These are phyloP conservation scores for Drepana arcuata DNA, from an alignment of 1,140 invertebrate species.

Conservation along the genomic window DNA sequence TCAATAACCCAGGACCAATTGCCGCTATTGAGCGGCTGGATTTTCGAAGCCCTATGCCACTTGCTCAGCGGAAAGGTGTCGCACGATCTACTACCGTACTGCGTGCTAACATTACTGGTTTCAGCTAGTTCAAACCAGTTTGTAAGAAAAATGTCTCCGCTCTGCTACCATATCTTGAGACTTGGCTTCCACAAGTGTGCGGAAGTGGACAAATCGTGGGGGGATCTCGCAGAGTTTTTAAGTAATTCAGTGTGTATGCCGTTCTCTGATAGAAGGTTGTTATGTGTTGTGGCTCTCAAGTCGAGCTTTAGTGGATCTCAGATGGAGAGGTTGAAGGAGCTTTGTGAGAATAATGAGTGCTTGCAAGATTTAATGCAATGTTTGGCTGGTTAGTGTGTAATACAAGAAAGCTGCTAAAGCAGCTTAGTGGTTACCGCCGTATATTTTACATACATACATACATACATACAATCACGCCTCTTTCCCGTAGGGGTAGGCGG, in stretches of 20 bases:
- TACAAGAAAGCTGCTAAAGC: too few relatives aligned
- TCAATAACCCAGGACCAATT: conserved; percentile 56
- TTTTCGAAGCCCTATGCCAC: conserved; percentile 63
- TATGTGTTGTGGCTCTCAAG: conserved; percentile 56
- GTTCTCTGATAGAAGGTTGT: conserved; percentile 50
- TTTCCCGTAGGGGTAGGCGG: too few relatives aligned
- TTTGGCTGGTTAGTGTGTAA: conserved; percentile 19
- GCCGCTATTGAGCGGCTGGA: conserved; percentile 61
- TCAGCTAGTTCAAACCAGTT: conserved; percentile 49
- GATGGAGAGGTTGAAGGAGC: conserved; percentile 47
- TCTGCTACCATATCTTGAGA: conserved; percentile 38
- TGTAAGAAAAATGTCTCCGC: conserved; percentile 31
- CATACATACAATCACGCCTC: too few relatives aligned
- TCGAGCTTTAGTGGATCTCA: conserved; percentile 51
- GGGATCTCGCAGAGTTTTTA: conserved; percentile 32
- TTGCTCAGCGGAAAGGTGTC: conserved; percentile 52
- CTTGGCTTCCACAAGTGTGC: conserved; percentile 28
- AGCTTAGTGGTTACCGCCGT: too few relatives aligned
- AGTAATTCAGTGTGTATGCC: conserved; percentile 24
- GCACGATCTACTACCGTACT: conserved; percentile 36
- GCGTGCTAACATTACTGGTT: conserved; percentile 43
- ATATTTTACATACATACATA: too few relatives aligned
- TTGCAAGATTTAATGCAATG: conserved; percentile 47
- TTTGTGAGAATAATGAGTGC: conserved; percentile 43
- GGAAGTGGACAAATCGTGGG: conserved; percentile 13